phyloP scores from a whole-genome alignment of 2,797 vertebrate genomes.

The Stomatorhinus walkeri region DNA sequence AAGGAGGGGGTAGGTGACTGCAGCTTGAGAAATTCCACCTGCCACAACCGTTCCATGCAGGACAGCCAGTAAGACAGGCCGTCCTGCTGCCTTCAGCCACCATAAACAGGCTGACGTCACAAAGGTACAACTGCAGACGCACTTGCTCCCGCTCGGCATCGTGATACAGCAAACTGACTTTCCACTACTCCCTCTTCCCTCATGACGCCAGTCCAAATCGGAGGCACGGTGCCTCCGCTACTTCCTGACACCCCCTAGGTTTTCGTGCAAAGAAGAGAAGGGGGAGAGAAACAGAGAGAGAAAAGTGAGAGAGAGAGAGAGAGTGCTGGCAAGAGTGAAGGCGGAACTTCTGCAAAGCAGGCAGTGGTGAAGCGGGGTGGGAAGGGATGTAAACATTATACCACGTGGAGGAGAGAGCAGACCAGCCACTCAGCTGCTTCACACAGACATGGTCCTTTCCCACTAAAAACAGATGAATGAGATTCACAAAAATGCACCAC shows the following conservation, averaged over 20 bases:
- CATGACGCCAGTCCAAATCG: not conserved
- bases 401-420: not conserved
- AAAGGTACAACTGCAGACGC: not conserved
- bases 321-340: not conserved
- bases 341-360: not conserved
- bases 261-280: not conserved
- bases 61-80: not conserved
- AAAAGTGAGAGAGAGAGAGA: not conserved
- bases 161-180: not conserved
- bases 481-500: not conserved
- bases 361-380: not conserved
- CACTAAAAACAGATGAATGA: not conserved
- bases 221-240: not conserved
- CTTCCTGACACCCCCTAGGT: not conserved
- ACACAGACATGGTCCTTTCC: not conserved
- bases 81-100: not conserved
- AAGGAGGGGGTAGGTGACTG: not conserved
- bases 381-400: not conserved
- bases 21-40: not conserved
- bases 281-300: not conserved
- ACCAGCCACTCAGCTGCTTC: not conserved
- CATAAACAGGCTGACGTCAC: not conserved
- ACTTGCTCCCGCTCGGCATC: not conserved
- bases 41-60: not conserved
- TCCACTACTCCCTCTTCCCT: not conserved